These are phyloP conservation scores for Pseudorectes ferrugineus DNA, from an alignment of 2,113 vertebrate species.

Conservation along the genomic window DNA sequence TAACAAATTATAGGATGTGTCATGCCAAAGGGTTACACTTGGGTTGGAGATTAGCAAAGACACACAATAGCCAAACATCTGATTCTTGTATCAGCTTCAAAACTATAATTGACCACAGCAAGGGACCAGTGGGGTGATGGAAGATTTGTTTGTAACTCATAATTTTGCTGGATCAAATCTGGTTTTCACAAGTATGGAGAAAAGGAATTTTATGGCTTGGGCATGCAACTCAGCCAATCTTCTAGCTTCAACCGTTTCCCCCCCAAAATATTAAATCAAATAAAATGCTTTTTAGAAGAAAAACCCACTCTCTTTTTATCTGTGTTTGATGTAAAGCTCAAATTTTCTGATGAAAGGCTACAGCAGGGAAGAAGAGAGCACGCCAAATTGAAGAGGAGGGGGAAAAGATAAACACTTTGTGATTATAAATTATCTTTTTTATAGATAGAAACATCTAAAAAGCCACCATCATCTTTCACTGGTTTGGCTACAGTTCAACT, in stretches of 20 bases:
- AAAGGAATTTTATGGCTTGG: background rate
- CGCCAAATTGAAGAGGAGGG: rapidly evolving
- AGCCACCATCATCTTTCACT: background rate
- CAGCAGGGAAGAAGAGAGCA: background rate
- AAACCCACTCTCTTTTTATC: background rate
- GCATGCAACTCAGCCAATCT: background rate
- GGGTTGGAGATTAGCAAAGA: background rate
- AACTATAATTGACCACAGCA: background rate
- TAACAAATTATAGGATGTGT: background rate
- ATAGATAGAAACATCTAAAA: background rate
- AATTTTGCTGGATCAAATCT: background rate
- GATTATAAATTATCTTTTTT: background rate
- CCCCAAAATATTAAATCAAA: background rate
- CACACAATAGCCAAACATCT: background rate
- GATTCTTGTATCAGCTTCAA: background rate
- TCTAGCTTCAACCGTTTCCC: background rate
- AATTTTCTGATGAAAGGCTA: background rate
- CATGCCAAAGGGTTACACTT: background rate
- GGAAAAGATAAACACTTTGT: background rate
- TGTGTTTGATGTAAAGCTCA: background rate
- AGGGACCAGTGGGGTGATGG: background rate
- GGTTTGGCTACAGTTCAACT: background rate
- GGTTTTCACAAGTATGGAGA: background rate
- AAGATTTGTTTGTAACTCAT: background rate
- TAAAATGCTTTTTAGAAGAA: background rate